A percentile compares a stretch with the other conserved stretches of the same genome.
phyloP scores from a whole-genome alignment of 2,888 invertebrate genomes.

The Clanis bilineata region DNA sequence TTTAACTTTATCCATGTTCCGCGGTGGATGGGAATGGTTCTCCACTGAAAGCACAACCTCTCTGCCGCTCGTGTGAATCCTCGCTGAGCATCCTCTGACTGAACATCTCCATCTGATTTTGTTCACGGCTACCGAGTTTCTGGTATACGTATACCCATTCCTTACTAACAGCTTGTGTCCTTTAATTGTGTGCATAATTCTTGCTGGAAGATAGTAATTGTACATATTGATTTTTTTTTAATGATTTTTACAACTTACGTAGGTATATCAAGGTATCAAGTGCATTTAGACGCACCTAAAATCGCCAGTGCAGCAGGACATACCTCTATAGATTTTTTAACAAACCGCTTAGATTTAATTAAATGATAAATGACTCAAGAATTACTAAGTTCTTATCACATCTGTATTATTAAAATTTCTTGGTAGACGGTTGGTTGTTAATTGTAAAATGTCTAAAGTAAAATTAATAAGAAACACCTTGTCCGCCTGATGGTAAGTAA shows the following conservation, averaged over 20 bases:
- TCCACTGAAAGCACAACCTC: slow-evolving; percentile 19
- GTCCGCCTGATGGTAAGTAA: too few species aligned
- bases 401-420: too few species aligned
- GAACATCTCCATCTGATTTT: slow-evolving; percentile 48
- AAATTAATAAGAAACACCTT: too few species aligned
- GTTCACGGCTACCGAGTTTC: slow-evolving; percentile 27
- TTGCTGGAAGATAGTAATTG: slow-evolving; percentile 30
- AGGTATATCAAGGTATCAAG: neutral
- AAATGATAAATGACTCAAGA: too few species aligned
- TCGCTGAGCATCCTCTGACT: slow-evolving; percentile 37
- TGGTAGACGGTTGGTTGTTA: too few species aligned
- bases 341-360: too few species aligned
- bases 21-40: slow-evolving; percentile 26
- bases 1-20: neutral
- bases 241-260: neutral
- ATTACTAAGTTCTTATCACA: too few species aligned
- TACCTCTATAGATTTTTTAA: too few species aligned
- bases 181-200: slow-evolving; percentile 23
- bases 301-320: too few species aligned
- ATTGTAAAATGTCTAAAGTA: too few species aligned
- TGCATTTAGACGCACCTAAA: too few species aligned
- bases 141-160: slow-evolving; percentile 36
- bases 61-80: slow-evolving; percentile 37
- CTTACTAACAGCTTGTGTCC: slow-evolving; percentile 34
- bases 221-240: neutral